Evolutionary conservation across 37 sponge, comb jelly and placozoan species (phyloP), one percentile per base, ranked within the genome.

Genomic region (Geodia barretti): DNA sequence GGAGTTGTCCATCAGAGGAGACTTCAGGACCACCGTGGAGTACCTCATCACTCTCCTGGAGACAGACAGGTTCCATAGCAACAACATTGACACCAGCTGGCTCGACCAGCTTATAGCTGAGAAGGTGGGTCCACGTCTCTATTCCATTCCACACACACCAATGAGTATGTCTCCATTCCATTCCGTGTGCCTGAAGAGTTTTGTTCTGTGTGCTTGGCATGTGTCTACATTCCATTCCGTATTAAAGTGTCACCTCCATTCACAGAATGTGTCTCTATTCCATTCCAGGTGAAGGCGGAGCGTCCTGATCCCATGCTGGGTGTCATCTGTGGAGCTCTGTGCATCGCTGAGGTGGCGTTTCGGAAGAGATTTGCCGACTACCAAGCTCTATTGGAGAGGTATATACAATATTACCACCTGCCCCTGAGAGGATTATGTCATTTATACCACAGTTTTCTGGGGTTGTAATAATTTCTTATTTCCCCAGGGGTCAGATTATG

Each of bases 21-120:
- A 98, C 85, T 98, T 98, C 82, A 72, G 94, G 30, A 98, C 99
- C 28, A 98, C 99, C 1, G 92, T 98, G 32, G 99, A 98, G 86
- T 98, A 90, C 79, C 92, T 98, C 26, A 79, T 95, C 68, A 98
- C 83, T 0, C 84, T 98, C 43, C 77, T 98, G 74, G 94, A 98
- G 83, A 93, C 94, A 41, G 88, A 88, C 25, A 83, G 79, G 39
- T 98, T 98, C 68, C 78, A 85, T 31, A 71, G 61, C 70, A 98
- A 98, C 84, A 63, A 61, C 67, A 87, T 96, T 70, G 83, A 91
- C 80, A 98, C 96, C 0, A 91, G 88, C 20, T 98, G 99, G 99
- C 84, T 98, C 70, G 99, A 98, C 72, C 74, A 81, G 75, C 94
- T 98, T 77, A 98, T 98, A 38, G 88, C 95, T 30, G 87, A 83